Evolutionary conservation across 2,888 invertebrate species (phyloP).

Genomic region (Apamea anceps): DNA sequence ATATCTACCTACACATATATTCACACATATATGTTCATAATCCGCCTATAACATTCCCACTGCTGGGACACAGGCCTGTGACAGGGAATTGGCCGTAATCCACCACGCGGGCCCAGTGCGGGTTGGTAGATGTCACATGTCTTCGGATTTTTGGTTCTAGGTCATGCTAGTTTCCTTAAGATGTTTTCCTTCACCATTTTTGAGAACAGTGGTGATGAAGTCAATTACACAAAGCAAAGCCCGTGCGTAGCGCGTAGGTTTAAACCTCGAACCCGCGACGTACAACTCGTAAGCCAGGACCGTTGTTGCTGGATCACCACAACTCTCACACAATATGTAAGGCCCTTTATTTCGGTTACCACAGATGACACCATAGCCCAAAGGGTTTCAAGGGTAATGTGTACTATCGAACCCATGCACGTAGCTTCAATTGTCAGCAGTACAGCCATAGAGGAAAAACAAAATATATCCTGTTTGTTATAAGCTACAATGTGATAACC

Average conservation of each 20-base stretch:
- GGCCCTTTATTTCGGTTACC: not conserved
- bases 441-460: slow-evolving; percentile 27
- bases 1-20: too few relatives aligned
- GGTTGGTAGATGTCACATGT: not conserved
- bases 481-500: not conserved
- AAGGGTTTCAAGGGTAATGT: slow-evolving; percentile 35
- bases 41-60: not conserved
- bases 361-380: slow-evolving; percentile 6
- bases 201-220: not conserved
- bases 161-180: too few relatives aligned
- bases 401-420: slow-evolving; percentile 9
- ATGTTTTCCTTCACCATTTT: not conserved
- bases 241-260: not conserved
- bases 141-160: not conserved
- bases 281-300: not conserved
- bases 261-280: not conserved
- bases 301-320: not conserved
- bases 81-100: not conserved
- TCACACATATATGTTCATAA: not conserved
- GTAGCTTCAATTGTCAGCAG: slow-evolving; percentile 16
- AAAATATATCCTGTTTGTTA: slow-evolving; percentile 27
- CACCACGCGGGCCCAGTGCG: not conserved
- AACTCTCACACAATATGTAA: not conserved
- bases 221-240: too few relatives aligned
- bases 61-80: not conserved